phyloP scores from a whole-genome alignment of 2,888 invertebrate species.

The Amiota communis region DNA sequence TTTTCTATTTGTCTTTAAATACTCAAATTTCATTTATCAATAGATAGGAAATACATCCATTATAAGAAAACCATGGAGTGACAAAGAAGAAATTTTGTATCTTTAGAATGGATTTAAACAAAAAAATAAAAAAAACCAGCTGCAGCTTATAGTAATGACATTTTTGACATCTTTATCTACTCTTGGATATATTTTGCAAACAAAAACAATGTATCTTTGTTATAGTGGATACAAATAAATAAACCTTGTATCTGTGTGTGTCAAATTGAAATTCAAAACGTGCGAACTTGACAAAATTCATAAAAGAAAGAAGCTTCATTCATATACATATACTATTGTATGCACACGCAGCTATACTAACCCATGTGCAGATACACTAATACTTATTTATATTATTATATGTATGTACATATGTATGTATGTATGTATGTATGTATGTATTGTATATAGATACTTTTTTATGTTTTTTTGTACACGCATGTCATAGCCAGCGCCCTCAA shows the following conservation, averaged over 20 bases:
- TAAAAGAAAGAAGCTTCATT: conserved; percentile 67
- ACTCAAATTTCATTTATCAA: conserved; percentile 14
- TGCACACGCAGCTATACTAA: conserved; percentile 46
- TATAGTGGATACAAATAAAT: not conserved
- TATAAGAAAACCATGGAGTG: too few species aligned
- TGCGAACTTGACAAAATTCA: conserved; percentile 63
- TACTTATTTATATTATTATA: not conserved
- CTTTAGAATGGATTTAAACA: too few species aligned
- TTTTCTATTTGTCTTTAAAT: not conserved
- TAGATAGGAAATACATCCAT: not conserved
- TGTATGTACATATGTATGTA: too few species aligned
- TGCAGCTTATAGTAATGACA: conserved; percentile 55
- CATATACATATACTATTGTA: conserved; percentile 38
- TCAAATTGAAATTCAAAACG: conserved; percentile 62
- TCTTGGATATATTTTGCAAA: not conserved
- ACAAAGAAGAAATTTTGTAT: too few species aligned
- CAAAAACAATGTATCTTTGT: not conserved
- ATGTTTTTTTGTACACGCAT: conserved; percentile 1
- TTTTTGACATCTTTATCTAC: conserved; percentile 58
- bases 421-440: not conserved
- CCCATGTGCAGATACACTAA: conserved; percentile 12
- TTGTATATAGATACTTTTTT: not conserved
- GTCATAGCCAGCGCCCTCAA: conserved; percentile 22
- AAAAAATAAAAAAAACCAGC: conserved; percentile 7
- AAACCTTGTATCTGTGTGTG: not conserved